Evolutionary conservation across 2,888 invertebrate genomes (phyloP), one percentile per base, ranked within the genome.

Genomic region (Drosophila pegasa): DNA sequence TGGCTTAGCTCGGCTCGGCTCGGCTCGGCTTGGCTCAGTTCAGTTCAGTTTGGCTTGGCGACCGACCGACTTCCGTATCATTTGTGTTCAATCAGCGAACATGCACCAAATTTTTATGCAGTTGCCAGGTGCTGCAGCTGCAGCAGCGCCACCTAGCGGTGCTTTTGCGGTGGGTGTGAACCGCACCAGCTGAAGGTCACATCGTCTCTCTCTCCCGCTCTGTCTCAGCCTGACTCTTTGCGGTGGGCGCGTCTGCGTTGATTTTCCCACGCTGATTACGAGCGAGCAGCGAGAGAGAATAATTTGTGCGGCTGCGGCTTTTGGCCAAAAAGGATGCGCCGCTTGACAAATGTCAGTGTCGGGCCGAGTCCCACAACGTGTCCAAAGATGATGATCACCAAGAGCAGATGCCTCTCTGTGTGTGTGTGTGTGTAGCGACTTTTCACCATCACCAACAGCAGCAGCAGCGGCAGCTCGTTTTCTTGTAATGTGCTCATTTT

Each of bases 401-500:
- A 22, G 41, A 43, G 43, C 41, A 31, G 55, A n/a, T 55, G 51
- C 38, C 45, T 9, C 43, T 47, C 5, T 27, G 16, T 27, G 27
- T 45, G 16, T 29, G 29, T 22, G 41, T 41, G 45, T 27, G 45
- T 16, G 27, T 37, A 33, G 40, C 45, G 54, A 58, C 74, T 66
- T 80, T 78, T 66, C 77, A 59, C 73, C 67, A 56, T 40, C 51
- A 47, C 9, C 45, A 51, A 3, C 37, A n/a, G 40, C 71, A 56
- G 43, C 51, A 47, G 14, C 45, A 51, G 1, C 37, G 10, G 40
- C 71, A 43, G 55, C 75, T 61, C 55, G 71, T 77, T 76, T 79
- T 79, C 76, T 71, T 72, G 78, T 75, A 80, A 84, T 87, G 87
- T 87, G 87, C 87, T 88, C 86, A 89, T 89, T 87, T 89, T 88